These are phyloP conservation scores for Nematolebias whitei DNA, from an alignment of 2,113 vertebrate species.

Conservation along the genomic window DNA sequence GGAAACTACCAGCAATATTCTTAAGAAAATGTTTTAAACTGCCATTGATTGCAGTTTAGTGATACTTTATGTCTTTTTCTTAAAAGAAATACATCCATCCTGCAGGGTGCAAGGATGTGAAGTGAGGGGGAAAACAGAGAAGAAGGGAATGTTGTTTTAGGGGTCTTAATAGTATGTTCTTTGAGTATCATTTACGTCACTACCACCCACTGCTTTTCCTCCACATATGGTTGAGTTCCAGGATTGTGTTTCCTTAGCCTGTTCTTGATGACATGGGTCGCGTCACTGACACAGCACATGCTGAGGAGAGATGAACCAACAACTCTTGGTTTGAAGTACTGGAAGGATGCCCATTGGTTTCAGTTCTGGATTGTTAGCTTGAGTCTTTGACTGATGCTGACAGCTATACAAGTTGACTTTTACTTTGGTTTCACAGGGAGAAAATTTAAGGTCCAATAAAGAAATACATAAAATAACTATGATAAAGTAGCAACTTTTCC, in stretches of 20 bases:
- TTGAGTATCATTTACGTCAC: slow-evolving; percentile 81
- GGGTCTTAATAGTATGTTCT: slow-evolving; percentile 76
- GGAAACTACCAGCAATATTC: no score
- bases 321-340: slow-evolving; percentile 3
- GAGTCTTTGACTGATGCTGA: slow-evolving; percentile 18
- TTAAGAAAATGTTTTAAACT: neutral
- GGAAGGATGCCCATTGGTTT: slow-evolving; percentile 17
- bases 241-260: slow-evolving; percentile 75
- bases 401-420: neutral
- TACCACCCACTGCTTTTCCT: slow-evolving; percentile 83
- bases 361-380: slow-evolving; percentile 24
- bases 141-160: slow-evolving; percentile 75
- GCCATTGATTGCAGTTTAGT: slow-evolving; percentile 11
- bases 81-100: slow-evolving; percentile 11
- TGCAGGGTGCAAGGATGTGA: slow-evolving; percentile 1
- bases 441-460: neutral
- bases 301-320: slow-evolving; percentile 42
- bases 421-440: neutral
- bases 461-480: neutral
- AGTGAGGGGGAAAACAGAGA: slow-evolving; percentile 52
- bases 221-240: slow-evolving; percentile 76
- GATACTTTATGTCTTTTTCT: neutral
- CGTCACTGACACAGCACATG: slow-evolving; percentile 72
- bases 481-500: neutral
- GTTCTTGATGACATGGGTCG: slow-evolving; percentile 82